Base-by-base conservation (phyloP, 2,888 invertebrate species). In the Xestobium rufovillosum region DNA sequence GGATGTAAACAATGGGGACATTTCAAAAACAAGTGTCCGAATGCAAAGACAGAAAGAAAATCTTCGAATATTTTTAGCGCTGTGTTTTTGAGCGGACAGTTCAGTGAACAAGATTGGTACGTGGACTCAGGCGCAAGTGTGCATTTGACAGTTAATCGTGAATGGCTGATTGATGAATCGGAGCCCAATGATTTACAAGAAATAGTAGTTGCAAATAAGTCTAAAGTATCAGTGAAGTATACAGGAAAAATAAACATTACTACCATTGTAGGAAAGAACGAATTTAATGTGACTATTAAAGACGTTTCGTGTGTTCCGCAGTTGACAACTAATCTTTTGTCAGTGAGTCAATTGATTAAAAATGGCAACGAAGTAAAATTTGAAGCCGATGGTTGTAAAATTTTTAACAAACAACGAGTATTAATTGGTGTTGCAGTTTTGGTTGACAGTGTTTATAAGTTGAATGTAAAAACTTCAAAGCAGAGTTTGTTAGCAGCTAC, bases 71-170 rank as follows among this genome's bases (percentile, higher is more conserved):
- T 6, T 28, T n/a, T n/a, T n/a, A 11, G 6, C 8, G 28, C n/a
- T 9, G 11, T 8, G 6, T n/a, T 9, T n/a, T 23, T 23, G 19
- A 42, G 28, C 19, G 31, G 31, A 3, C 13, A 26, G 3, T 39
- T 39, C 14, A 29, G 16, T 12, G 36, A 28, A 14, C 9, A 8
- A 3, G 33, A 42, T 11, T 42, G 42, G 39, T 42, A 42, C 16
- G 42, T 42, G 16, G 39, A 42, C 14, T 42, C 36, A 10, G 42
- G 39, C 9, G 39, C 39, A 6, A 42, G 42, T 40, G 26, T 30
- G 17, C 42, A 41, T 27, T 26, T 40, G 19, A 41, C 42, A 12
- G 27, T 39, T 9, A 38, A 41, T 28, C 19, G 26, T 25, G 16
- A 39, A 8, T 41, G 26, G 33, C 14, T 39, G 26, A 14, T 30